Evolutionary conservation across 1,140 invertebrate species (phyloP), one percentile per base, ranked within the genome.

Genomic region (Drosophila gunungcola): DNA sequence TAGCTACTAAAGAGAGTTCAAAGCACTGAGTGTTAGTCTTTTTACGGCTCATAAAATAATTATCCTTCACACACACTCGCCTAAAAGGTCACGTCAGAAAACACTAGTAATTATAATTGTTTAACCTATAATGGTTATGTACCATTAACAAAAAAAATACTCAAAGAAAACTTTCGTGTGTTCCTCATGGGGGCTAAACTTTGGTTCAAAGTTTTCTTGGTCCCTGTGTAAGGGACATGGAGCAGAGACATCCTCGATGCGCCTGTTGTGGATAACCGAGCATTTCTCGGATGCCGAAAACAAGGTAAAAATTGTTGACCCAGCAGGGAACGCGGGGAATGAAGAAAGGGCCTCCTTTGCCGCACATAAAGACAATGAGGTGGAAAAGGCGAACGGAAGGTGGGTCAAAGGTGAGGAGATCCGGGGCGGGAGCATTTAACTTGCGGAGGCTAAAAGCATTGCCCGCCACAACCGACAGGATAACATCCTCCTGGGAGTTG

Each of bases 251-350:
- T 77, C 70, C 74, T 73, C 78, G 80, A 12, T 38, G 43, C 13
- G 36, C 58, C 29, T 68, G 57, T 63, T 63, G 64, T 39, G 65
- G 65, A 80, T 77, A 77, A 77, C 61, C 72, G 88, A 82, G 68
- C 84, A 61, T 64, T 78, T 52, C 73, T 73, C 51, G 61, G 49
- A 82, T 83, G 76, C 80, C 76, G 58, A 80, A 81, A 89, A 77
- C 77, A 84, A 80, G 70, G 80, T 65, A 88, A 64, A 89, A 84
- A 89, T 61, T 84, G 76, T 88, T 88, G 85, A 89, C 84, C 84
- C 52, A 78, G 70, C 61, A 64, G 48, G 63, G 57, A 53, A 56
- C 51, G 25, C 49, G 53, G 48, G 41, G 39, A 38, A n/a, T 2
- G 12, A 41, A 36, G 36, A 21, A 2, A 6, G 4, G 10, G 13